Conservation (phyloP, 2,797 vertebrate genomes). For the Muscicapa comitata region DNA sequence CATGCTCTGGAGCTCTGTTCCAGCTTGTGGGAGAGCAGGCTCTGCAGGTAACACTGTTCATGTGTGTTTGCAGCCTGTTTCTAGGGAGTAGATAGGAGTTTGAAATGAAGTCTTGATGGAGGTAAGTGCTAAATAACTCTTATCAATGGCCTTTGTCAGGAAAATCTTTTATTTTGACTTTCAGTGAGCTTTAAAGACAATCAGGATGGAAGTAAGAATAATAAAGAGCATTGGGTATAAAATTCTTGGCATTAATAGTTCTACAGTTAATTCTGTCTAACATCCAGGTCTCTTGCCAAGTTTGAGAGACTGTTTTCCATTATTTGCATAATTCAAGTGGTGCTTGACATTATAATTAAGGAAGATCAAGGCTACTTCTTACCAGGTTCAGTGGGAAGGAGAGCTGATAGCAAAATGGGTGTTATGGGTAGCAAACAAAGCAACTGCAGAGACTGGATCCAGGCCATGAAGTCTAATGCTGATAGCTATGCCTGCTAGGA, state of each 20-base stretch:
- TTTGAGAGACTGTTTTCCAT: background rate
- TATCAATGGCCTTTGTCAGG: background rate
- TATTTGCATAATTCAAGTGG: background rate
- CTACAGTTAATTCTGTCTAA: background rate
- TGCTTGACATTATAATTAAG: background rate
- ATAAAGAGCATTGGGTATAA: background rate
- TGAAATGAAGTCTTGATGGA: background rate
- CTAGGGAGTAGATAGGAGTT: background rate
- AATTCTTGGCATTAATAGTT: background rate
- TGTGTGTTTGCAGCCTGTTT: background rate
- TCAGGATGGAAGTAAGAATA: background rate
- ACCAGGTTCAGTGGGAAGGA: background rate
- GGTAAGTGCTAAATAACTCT: background rate
- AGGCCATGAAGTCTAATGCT: background rate
- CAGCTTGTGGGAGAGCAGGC: background rate
- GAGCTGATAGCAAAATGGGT: background rate
- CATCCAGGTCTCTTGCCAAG: background rate
- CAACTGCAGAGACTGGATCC: background rate
- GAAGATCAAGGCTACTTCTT: background rate
- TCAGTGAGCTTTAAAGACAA: background rate
- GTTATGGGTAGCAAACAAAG: background rate
- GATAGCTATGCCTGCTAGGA: background rate
- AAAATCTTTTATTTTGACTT: background rate
- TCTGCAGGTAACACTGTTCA: background rate
- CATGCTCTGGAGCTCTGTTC: background rate